A percentile compares a stretch with the other conserved stretches of the same genome.
Conservation (phyloP, 2,113 vertebrate genomes). For the Vulpes vulpes region DNA sequence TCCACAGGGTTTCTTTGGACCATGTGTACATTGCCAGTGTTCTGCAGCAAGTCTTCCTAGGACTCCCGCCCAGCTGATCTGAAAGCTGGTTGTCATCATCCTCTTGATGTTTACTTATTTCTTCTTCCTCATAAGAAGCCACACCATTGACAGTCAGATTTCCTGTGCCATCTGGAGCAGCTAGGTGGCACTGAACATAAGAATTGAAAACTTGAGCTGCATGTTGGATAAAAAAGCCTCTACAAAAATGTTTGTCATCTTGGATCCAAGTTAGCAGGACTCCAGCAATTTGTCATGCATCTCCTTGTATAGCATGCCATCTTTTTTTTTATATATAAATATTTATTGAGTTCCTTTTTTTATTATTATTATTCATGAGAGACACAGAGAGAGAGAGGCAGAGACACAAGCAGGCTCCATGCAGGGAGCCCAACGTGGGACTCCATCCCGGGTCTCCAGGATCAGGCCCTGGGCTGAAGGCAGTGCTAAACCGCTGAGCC, state of each 20-base stretch:
- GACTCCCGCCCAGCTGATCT: constrained; percentile 90
- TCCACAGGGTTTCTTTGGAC: constrained; percentile 54
- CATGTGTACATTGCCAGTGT: constrained; percentile 93
- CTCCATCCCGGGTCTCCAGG: too few species aligned
- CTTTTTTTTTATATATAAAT: constrained; percentile 85
- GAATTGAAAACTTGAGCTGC: constrained; percentile 99
- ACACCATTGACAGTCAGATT: constrained; percentile 88
- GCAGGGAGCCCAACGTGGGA: too few species aligned
- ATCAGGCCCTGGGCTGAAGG: too few species aligned
- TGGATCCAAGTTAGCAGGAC: constrained; percentile 97
- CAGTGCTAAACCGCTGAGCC: too few species aligned
- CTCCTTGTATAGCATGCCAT: constrained; percentile 99
- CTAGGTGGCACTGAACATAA: constrained; percentile 98
- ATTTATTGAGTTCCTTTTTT: too few species aligned
- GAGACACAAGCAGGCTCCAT: too few species aligned
- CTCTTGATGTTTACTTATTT: background rate
- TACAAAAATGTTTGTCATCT: constrained; percentile 98
- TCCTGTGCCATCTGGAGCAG: constrained; percentile 97
- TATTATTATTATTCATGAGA: too few species aligned
- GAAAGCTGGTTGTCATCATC: background rate
- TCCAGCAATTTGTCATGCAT: constrained; percentile 98
- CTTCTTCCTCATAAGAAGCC: background rate
- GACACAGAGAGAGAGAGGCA: too few species aligned
- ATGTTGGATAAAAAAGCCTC: constrained; percentile 97
- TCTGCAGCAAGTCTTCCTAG: constrained; percentile 96